Evolutionary conservation across 2,113 vertebrate species (phyloP), one percentile per base, ranked within the genome.

Genomic region (Podarcis cretensis): DNA sequence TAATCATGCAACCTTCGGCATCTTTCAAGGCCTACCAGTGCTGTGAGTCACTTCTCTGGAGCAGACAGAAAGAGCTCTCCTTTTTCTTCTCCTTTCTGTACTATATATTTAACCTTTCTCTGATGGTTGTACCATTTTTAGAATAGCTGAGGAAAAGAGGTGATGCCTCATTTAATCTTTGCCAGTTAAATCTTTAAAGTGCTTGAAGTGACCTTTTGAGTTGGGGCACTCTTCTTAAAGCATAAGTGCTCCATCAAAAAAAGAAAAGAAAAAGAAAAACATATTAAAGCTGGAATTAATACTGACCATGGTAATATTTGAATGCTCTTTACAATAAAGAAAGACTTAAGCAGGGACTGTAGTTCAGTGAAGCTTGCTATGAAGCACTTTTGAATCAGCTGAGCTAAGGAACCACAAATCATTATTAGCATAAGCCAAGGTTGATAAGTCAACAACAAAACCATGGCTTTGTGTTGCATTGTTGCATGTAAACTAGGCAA

Each of bases 151-250:
- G 32, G 48, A 63, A 63, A 20, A 48, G 75, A 74, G 69, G 83
- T 57, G 43, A 74, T 74, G 57, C 18, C 66, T 74, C 68, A 43
- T 84, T 71, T 84, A 84, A 84, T 84, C 30, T 84, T 84, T 57
- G 83, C 68, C 68, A 74, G 83, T 59, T 84, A 84, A 54, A 74
- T 84, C 30, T 84, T 48, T 54, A 35, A 73, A 74, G 83, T 32
- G 30, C 40, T 84, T 43, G 16, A 83, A 84, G 69, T 21, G 43
- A 54, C 83, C 48, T 74, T 73, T 71, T 13, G 43, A 35, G n/a
- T 73, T 71, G 8, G 21, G 27, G 63, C 43, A 83, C 32, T 14
- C 32, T 40, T 75, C 71, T 75, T 63, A 74, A 84, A 85, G 54
- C n/a, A 23, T 75, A 75, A 30, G 21, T 57, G 18, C 35, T 74